These are phyloP conservation scores for Caenorhabditis sp. DNA, from an alignment of 2,888 invertebrate species.

Conservation along the genomic window DNA sequence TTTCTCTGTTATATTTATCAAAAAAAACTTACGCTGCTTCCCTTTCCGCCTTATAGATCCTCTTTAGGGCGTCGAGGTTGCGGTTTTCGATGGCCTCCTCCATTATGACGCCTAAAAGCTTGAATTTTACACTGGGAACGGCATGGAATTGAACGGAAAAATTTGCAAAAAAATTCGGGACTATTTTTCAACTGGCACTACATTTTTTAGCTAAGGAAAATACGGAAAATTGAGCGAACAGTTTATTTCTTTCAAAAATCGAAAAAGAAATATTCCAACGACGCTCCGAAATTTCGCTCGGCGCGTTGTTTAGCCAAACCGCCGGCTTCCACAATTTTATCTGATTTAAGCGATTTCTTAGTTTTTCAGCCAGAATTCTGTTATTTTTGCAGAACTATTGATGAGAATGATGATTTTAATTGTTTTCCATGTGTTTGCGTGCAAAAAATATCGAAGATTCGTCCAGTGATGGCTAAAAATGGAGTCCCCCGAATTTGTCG, in stretches of 20 bases:
- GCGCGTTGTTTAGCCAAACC: slow-evolving; percentile 37
- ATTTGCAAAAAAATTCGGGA: too few relatives aligned
- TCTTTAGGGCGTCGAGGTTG: slow-evolving; percentile 46
- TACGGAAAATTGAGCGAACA: background rate
- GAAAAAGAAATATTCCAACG: slow-evolving; percentile 12
- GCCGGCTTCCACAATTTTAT: slow-evolving; percentile 18
- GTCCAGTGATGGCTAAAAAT: too few relatives aligned
- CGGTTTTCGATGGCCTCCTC: slow-evolving; percentile 49
- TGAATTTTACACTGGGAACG: background rate
- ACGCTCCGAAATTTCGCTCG: slow-evolving; percentile 14
- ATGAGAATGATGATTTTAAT: too few relatives aligned
- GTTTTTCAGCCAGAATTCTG: background rate
- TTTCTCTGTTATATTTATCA: slow-evolving; percentile 1
- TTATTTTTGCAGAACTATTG: background rate
- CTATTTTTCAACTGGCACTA: too few relatives aligned
- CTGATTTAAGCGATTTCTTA: background rate
- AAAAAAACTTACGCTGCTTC: slow-evolving; percentile 28
- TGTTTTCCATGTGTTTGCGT: background rate
- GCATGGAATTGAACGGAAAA: background rate
- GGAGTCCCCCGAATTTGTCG: too few relatives aligned
- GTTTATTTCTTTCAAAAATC: slow-evolving; percentile 1
- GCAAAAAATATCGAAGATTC: too few relatives aligned
- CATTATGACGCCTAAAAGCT: slow-evolving; percentile 33
- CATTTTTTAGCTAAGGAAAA: too few relatives aligned
- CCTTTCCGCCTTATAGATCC: slow-evolving; percentile 41